Base-by-base conservation (phyloP, 2,797 vertebrate species). In the Tenualosa thibaudeaui region DNA sequence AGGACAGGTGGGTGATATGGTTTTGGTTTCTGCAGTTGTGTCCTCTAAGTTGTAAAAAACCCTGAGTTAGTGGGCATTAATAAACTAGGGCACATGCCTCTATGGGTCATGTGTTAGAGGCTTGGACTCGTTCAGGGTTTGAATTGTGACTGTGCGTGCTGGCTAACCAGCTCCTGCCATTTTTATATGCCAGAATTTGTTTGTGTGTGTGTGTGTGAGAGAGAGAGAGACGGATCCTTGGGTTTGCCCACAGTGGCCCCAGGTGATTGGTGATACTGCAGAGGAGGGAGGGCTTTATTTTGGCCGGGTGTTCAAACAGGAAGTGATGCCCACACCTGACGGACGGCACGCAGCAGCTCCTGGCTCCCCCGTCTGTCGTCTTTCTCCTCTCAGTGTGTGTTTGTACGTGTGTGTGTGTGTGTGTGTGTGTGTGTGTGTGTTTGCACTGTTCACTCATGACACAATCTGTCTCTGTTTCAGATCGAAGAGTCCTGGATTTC, bases 401-500 rank as follows among this genome's bases (percentile, higher is more conserved):
- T 71, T 81, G 81, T 82, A 26, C 9, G 84, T 85, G 78, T 81
- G 78, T 85, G 84, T 81, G 83, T 84, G 60, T 71, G 62, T 53
- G 46, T 75, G 62, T 53, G 26, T 31, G 60, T 51, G 82, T 62
- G 82, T 46, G 31, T 46, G 82, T 46, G 83, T 54, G 68, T 43
- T 19, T 8, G 24, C 84, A 43, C 8, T 68, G 49, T 62, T 85
- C n/a, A 86, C 82, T 86, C 71, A 84, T 84, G 82, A 40, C 46
- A 53, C 82, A 26, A 53, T 81, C 51, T 87, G 53, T 83, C 78
- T 89, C 86, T 85, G 49, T 91, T 91, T 86, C 87, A 91, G 90
- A 88, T 84, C 84, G 71, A 78, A 22, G 75, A 83, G 82, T 82
- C 43, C 82, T 87, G 88, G 85, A 88, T 31, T 87, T 56, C 82